Evolutionary conservation across 2,113 vertebrate species (phyloP).

Genomic region (Enhydra lutris): DNA sequence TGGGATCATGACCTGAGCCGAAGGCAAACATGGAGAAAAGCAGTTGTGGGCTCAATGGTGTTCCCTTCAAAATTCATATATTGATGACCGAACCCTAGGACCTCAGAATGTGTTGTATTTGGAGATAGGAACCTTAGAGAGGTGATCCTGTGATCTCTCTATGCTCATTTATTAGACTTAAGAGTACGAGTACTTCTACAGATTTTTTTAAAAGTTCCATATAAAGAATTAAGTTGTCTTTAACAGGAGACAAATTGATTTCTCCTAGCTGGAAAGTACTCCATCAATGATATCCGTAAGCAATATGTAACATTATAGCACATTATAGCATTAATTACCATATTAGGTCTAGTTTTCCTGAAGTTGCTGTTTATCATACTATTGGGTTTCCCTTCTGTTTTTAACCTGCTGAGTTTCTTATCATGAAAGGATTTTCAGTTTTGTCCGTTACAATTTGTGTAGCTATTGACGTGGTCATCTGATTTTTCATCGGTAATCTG

Average conservation of each 20-base stretch:
- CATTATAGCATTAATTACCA: neutral
- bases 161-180: neutral
- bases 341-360: neutral
- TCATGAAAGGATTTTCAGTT: neutral
- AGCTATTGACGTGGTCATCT: neutral
- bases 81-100: neutral
- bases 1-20: too few relatives aligned
- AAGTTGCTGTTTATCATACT: neutral
- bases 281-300: neutral
- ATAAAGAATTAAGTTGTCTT: neutral
- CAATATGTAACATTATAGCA: neutral
- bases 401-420: neutral
- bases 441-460: neutral
- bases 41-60: neutral
- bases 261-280: neutral
- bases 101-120: neutral
- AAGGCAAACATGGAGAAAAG: neutral
- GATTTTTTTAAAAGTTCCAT: neutral
- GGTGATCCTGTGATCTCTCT: too few relatives aligned
- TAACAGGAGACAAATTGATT: neutral
- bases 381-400: neutral
- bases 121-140: neutral
- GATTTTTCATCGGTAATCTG: neutral
- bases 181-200: neutral
- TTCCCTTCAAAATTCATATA: neutral